These are phyloP conservation scores for Lasioglossum leucozonium DNA, from an alignment of 2,888 invertebrate species.

Conservation along the genomic window DNA sequence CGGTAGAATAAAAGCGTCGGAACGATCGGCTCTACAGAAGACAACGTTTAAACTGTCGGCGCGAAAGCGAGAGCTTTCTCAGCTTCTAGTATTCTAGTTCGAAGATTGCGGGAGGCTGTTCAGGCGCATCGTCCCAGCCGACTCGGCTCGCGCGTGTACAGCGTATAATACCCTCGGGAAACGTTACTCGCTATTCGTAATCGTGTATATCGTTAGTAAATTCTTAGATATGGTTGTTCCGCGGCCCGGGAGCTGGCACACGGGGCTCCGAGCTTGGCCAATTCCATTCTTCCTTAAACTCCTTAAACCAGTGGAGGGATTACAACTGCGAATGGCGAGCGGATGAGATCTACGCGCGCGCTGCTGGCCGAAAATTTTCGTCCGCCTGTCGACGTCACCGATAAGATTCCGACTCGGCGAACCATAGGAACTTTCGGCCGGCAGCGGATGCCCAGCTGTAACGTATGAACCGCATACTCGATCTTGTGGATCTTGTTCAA, in stretches of 20 bases:
- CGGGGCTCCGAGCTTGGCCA: constrained; percentile 27
- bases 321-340: constrained; percentile 11
- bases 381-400: background rate
- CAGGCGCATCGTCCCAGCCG: background rate
- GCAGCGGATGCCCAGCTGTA: background rate
- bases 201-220: constrained; percentile 72
- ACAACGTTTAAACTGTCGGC: background rate
- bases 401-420: background rate
- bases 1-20: background rate
- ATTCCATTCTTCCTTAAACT: constrained; percentile 32
- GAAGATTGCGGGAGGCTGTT: background rate
- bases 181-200: constrained; percentile 69
- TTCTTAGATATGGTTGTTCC: constrained; percentile 80
- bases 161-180: constrained; percentile 66
- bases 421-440: background rate
- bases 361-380: background rate
- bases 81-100: background rate
- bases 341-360: background rate
- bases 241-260: constrained; percentile 68
- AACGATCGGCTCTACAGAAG: background rate
- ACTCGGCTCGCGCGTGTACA: background rate
- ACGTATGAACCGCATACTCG: background rate
- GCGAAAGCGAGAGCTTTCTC: background rate
- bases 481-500: background rate
- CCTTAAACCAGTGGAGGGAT: constrained; percentile 31